Percentiles rank a stretch among this genome's conserved stretches.
Conservation (phyloP, 2,113 vertebrate species). For the Cettia cetti region DNA sequence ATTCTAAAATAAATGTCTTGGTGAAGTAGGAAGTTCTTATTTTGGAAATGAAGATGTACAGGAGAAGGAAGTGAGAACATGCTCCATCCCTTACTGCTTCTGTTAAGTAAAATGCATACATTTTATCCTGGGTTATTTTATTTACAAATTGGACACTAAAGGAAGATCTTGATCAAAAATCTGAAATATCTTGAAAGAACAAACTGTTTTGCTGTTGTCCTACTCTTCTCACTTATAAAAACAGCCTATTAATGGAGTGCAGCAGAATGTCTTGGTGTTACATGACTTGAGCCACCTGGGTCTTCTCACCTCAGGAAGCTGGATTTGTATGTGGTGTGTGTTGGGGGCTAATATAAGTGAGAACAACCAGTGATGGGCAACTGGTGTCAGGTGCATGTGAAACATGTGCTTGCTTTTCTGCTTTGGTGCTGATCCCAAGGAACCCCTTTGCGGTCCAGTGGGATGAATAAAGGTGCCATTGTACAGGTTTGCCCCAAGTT, state of each 20-base stretch:
- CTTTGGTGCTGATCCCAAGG: neutral
- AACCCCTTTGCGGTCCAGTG: accelerated
- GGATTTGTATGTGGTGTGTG: neutral
- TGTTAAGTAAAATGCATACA: neutral
- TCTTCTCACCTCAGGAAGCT: neutral
- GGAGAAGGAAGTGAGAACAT: neutral
- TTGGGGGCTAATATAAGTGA: neutral
- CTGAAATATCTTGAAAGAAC: neutral
- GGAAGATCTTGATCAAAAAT: neutral
- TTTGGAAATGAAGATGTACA: neutral
- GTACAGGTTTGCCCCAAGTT: neutral
- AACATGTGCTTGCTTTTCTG: neutral
- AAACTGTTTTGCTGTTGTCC: neutral
- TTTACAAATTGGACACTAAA: neutral
- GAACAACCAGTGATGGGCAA: accelerated
- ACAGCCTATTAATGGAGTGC: neutral
- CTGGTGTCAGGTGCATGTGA: neutral
- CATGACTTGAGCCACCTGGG: neutral
- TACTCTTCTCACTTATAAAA: neutral
- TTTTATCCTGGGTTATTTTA: neutral
- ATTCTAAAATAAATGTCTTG: neutral
- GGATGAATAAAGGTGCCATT: neutral
- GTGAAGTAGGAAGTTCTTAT: neutral
- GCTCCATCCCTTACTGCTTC: neutral
- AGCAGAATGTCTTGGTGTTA: neutral